Base-by-base conservation (phyloP, 2,113 vertebrate genomes). In the Echinops telfairi region DNA sequence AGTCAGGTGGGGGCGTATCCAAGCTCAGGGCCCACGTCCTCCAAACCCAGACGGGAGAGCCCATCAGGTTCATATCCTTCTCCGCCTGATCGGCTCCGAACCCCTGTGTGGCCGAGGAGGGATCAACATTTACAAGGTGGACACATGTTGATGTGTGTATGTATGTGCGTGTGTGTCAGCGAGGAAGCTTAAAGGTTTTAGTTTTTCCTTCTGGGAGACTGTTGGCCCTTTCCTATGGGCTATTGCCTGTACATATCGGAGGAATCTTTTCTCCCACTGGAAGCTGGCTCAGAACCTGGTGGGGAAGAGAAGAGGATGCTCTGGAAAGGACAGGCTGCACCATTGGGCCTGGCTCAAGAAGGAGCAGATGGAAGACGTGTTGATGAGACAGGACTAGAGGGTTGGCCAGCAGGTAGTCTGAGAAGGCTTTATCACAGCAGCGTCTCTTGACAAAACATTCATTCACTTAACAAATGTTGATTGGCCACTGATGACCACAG, bases 191-290 rank as follows among this genome's bases (percentile, higher is more conserved):
- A 66, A 47, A 68, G 27, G 8, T 53, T n/a, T 85, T 81, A 14
- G 60, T 76, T 38, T 86, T 91, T 58, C 60, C n/a, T 92, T 93
- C 83, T 40, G 36, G 81, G 79, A 57, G 43, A 86, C 57, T 60
- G 53, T 71, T n/a, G 47, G 68, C 33, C 77, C 53, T 17, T 70
- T 88, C 88, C 80, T 88, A 0, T 60, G 88, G 76, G 91, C 89
- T 89, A 66, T 83, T 95, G 89, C 58, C 80, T 92, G 14, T 86
- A 76, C 79, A 57, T n/a, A 80, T 93, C 47, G 75, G 70, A 92
- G 81, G 81, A 89, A 66, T 88, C 6, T 1, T 86, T 94, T 94
- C 84, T 89, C 38, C 80, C 43, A 23, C 53, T 86, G 15, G 93
- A 90, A 58, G 86, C 23, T 90, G 33, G 33, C 70, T 93, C 86